Conservation (phyloP, 2,113 vertebrate species). For the Ciconia boyciana region DNA sequence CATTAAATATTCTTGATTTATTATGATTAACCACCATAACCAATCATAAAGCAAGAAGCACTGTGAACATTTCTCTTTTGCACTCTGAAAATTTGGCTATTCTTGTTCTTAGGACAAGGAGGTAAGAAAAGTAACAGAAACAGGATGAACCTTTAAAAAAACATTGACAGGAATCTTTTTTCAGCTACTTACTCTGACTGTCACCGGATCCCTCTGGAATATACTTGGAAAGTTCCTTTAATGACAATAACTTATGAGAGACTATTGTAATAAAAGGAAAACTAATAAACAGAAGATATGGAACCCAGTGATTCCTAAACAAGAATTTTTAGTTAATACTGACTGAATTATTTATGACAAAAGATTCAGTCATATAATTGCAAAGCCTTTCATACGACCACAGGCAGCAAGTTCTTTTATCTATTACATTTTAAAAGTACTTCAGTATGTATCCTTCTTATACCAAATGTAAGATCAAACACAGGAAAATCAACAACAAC, state of each 20-base stretch:
- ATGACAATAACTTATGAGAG: not conserved
- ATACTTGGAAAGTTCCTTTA: not conserved
- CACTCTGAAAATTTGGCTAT: not conserved
- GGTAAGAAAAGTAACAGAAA: not conserved
- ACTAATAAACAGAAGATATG: not conserved
- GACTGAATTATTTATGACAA: conserved; percentile 54
- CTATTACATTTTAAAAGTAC: not conserved
- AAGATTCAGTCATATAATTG: not conserved
- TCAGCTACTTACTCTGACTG: not conserved
- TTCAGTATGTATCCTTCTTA: not conserved
- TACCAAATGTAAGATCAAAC: not conserved
- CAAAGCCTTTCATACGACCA: not conserved
- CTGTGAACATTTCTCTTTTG: not conserved
- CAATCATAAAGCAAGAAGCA: not conserved
- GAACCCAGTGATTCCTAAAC: not conserved
- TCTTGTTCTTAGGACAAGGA: not conserved
- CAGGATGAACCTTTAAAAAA: not conserved
- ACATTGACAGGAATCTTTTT: not conserved
- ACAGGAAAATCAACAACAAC: not conserved
- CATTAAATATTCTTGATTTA: not conserved
- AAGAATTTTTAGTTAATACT: conserved; percentile 52
- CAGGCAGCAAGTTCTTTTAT: not conserved
- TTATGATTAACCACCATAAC: not conserved
- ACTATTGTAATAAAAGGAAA: not conserved
- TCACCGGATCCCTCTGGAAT: not conserved